Conservation (phyloP, 2,797 vertebrate genomes). For the Salmo trutta region DNA sequence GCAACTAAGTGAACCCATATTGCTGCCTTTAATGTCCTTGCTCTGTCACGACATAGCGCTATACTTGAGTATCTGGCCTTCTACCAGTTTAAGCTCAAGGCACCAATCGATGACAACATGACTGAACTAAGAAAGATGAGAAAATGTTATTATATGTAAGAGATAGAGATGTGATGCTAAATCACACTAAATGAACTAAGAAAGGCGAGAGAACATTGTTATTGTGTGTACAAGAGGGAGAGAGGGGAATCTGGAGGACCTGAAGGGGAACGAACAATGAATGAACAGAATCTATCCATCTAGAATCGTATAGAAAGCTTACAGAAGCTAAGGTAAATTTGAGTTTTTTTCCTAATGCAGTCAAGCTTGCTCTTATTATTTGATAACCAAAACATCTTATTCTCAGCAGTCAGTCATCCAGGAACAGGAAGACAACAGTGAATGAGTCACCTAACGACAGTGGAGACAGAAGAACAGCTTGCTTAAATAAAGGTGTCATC, state of each 20-base stretch:
- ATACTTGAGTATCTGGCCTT: not conserved
- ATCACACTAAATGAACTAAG: not conserved
- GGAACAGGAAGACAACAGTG: not conserved
- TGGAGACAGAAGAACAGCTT: too few relatives aligned
- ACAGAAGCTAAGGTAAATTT: not conserved
- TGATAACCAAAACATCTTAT: not conserved
- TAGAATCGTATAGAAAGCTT: not conserved
- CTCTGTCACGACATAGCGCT: not conserved
- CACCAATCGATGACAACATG: not conserved
- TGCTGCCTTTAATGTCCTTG: not conserved
- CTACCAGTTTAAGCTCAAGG: not conserved
- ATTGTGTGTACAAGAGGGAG: not conserved
- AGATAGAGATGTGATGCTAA: too few relatives aligned
- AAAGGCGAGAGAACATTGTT: not conserved
- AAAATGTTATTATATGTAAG: too few relatives aligned
- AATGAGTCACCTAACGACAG: too few relatives aligned
- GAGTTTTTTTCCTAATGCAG: not conserved
- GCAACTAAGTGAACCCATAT: not conserved
- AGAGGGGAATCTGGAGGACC: not conserved
- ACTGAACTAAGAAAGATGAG: not conserved
- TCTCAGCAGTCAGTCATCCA: not conserved
- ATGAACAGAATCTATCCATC: not conserved
- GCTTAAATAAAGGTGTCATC: not conserved
- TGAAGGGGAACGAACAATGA: not conserved
- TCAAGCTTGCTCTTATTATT: not conserved